Evolutionary conservation across 2,113 vertebrate genomes (phyloP).

Genomic region (Numenius arquata): DNA sequence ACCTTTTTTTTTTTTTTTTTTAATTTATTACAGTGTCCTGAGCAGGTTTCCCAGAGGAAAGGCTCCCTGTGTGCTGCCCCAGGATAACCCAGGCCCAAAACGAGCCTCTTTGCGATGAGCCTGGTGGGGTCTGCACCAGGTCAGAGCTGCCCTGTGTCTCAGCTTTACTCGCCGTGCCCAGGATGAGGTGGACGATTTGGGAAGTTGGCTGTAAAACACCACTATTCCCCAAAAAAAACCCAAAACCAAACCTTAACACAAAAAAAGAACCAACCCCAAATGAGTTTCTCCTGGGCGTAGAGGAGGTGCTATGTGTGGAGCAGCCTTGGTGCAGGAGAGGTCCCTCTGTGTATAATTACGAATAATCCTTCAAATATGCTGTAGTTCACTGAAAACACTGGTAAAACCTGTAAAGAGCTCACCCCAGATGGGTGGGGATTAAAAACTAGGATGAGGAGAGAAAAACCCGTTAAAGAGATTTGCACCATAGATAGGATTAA

Average conservation of each 20-base stretch:
- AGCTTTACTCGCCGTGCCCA: rapidly evolving
- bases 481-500: not conserved
- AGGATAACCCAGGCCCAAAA: not conserved
- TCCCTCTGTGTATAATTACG: not conserved
- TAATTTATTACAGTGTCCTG: not conserved
- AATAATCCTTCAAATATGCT: not conserved
- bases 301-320: not conserved
- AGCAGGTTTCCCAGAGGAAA: not conserved
- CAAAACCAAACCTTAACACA: not conserved
- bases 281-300: not conserved
- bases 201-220: not conserved
- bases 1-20: not conserved
- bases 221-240: not conserved
- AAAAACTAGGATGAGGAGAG: not conserved
- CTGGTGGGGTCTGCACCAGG: not conserved
- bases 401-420: not conserved
- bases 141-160: rapidly evolving
- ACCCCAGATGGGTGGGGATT: not conserved
- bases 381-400: not conserved
- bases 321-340: not conserved
- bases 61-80: rapidly evolving
- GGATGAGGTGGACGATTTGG: not conserved
- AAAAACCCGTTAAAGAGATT: not conserved
- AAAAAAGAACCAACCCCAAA: not conserved
- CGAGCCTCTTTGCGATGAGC: not conserved